A percentile compares a stretch with the other conserved stretches of the same genome.
Evolutionary conservation across 2,113 vertebrate genomes (phyloP).

Genomic region (Sceloporus undulatus): DNA sequence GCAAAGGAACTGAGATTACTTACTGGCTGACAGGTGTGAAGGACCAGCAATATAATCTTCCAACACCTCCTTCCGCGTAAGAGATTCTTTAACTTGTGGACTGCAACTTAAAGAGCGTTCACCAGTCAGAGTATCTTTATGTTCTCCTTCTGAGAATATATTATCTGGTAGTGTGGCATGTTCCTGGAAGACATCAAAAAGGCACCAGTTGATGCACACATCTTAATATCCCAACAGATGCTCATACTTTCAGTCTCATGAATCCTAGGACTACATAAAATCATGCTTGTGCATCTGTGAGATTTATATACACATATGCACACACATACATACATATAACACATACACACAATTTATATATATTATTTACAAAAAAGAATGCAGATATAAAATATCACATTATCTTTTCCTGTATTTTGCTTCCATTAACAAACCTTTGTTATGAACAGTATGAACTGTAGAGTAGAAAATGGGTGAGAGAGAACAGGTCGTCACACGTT

Average conservation of each 20-base stretch:
- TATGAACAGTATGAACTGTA: background rate
- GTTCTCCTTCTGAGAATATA: background rate
- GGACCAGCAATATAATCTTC: conserved; percentile 87
- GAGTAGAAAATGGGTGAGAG: background rate
- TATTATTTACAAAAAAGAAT: background rate
- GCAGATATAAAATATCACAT: background rate
- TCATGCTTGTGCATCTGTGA: background rate
- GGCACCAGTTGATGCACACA: background rate
- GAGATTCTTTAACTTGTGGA: conserved; percentile 53
- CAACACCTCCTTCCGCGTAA: conserved; percentile 94
- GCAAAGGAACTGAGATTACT: conserved; percentile 93
- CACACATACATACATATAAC: background rate
- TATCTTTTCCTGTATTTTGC: background rate
- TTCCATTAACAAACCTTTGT: background rate
- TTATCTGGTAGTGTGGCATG: background rate
- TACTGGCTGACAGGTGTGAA: conserved; percentile 94
- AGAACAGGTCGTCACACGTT: background rate
- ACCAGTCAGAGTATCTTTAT: background rate
- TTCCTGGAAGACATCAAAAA: background rate
- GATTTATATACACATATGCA: background rate
- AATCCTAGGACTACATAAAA: background rate
- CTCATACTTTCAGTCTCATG: no score
- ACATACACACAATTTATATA: background rate
- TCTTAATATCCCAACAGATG: no score
- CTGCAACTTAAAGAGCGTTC: background rate